Evolutionary conservation across 2,888 invertebrate species (phyloP).

Genomic region (Artemia sinica): DNA sequence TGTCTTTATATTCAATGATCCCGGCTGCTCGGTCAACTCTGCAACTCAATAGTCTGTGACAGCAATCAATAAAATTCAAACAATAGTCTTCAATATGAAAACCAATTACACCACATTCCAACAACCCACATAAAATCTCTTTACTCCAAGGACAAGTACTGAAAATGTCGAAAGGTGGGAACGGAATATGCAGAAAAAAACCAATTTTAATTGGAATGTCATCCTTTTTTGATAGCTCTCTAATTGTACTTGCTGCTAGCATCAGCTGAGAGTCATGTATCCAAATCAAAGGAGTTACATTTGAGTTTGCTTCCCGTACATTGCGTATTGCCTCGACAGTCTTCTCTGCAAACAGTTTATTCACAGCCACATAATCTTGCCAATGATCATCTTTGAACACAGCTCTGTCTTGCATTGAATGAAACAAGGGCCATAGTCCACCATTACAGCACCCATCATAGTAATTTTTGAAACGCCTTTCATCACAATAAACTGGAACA

Average conservation of each 20-base stretch:
- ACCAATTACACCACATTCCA: slow-evolving; percentile 75
- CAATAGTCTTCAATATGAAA: slow-evolving; percentile 83
- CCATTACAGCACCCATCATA: slow-evolving; percentile 35
- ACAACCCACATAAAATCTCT: slow-evolving; percentile 36
- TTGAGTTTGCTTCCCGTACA: slow-evolving; percentile 27
- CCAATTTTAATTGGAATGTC: slow-evolving; percentile 33
- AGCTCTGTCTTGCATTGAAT: slow-evolving; percentile 34
- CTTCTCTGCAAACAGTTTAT: slow-evolving; percentile 31
- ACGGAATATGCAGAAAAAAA: slow-evolving; percentile 39
- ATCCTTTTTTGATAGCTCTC: slow-evolving; percentile 32
- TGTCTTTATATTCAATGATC: slow-evolving; percentile 67
- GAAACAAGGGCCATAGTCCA: slow-evolving; percentile 34
- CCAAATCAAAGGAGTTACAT: slow-evolving; percentile 34
- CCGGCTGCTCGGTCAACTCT: slow-evolving; percentile 72
- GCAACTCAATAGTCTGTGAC: slow-evolving; percentile 60
- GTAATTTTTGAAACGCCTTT: slow-evolving; percentile 30
- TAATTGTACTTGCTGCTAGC: slow-evolving; percentile 35
- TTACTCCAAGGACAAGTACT: slow-evolving; percentile 34
- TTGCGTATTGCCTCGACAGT: slow-evolving; percentile 30
- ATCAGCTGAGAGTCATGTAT: slow-evolving; percentile 39
- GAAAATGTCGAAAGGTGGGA: slow-evolving; percentile 37
- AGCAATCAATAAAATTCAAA: slow-evolving; percentile 75
- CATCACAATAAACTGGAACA: slow-evolving; percentile 30
- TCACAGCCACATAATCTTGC: slow-evolving; percentile 31
- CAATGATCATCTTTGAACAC: slow-evolving; percentile 29